phyloP scores from a whole-genome alignment of 2,888 invertebrate species.

The Acholoe squamosa region DNA sequence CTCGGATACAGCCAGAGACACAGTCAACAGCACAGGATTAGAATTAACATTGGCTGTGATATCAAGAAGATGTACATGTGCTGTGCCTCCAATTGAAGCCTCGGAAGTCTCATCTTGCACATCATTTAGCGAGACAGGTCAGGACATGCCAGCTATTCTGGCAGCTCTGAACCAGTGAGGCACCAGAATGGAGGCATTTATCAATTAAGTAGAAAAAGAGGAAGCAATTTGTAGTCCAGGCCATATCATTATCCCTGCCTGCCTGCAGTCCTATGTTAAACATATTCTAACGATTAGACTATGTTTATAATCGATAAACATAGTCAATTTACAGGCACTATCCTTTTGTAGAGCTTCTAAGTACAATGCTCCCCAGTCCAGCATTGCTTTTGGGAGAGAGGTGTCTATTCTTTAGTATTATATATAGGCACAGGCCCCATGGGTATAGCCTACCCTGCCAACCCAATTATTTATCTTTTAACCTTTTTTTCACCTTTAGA shows the following conservation, averaged over 20 bases:
- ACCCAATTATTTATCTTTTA: not conserved
- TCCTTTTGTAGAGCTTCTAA: slow-evolving; percentile 39
- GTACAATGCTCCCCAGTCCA: not conserved
- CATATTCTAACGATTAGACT: not conserved
- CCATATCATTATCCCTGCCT: slow-evolving; percentile 34
- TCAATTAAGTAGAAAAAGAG: slow-evolving; percentile 46
- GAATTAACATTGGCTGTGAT: not conserved
- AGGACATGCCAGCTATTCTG: no score
- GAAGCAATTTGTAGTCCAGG: not conserved
- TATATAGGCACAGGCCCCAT: not conserved
- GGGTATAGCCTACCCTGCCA: not conserved
- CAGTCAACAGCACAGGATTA: no score
- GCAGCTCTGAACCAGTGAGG: not conserved
- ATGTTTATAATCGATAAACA: slow-evolving; percentile 16
- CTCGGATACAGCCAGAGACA: no score
- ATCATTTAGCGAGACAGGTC: no score
- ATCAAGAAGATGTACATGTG: slow-evolving; percentile 8
- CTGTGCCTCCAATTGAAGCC: no score
- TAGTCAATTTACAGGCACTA: slow-evolving; percentile 43
- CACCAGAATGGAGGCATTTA: not conserved
- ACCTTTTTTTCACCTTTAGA: not conserved
- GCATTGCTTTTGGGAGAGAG: not conserved
- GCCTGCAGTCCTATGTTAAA: not conserved
- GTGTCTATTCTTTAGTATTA: no score
- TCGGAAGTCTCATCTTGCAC: no score